Conservation (phyloP, 2,113 vertebrate species). For the Pholis gunnellus region DNA sequence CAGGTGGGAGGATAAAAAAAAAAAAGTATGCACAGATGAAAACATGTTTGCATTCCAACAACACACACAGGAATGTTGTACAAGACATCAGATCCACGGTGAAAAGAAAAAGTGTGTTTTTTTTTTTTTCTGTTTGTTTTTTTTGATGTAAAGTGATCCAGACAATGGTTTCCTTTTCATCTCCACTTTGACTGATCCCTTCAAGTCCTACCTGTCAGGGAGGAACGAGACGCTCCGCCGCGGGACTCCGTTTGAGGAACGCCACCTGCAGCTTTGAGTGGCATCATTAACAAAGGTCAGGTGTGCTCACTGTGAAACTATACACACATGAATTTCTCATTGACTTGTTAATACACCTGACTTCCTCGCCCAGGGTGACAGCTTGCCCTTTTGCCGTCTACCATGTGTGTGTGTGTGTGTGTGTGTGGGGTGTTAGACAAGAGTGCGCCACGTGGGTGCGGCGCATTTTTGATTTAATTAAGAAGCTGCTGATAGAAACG, state of each 20-base stretch:
- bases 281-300: slow-evolving; percentile 82
- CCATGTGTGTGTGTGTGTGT: no score
- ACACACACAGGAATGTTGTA: slow-evolving; percentile 9
- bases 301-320: slow-evolving; percentile 80
- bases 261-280: slow-evolving; percentile 80
- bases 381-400: slow-evolving; percentile 73
- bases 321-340: slow-evolving; percentile 77
- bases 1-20: slow-evolving; percentile 1
- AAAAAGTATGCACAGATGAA: slow-evolving; percentile 47
- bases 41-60: slow-evolving; percentile 54
- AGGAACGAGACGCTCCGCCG: background rate
- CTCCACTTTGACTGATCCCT: slow-evolving; percentile 25
- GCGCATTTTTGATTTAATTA: slow-evolving; percentile 71
- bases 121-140: background rate
- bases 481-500: slow-evolving; percentile 50
- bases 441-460: slow-evolving; percentile 22
- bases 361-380: slow-evolving; percentile 59
- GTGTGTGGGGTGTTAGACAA: no score
- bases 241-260: slow-evolving; percentile 67
- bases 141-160: slow-evolving; percentile 41
- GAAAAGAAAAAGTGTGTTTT: background rate
- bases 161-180: slow-evolving; percentile 33
- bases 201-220: slow-evolving; percentile 7
- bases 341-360: slow-evolving; percentile 81
- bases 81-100: slow-evolving; percentile 2